These are phyloP conservation scores for Plodia interpunctella DNA, from an alignment of 1,140 invertebrate genomes.

Conservation along the genomic window DNA sequence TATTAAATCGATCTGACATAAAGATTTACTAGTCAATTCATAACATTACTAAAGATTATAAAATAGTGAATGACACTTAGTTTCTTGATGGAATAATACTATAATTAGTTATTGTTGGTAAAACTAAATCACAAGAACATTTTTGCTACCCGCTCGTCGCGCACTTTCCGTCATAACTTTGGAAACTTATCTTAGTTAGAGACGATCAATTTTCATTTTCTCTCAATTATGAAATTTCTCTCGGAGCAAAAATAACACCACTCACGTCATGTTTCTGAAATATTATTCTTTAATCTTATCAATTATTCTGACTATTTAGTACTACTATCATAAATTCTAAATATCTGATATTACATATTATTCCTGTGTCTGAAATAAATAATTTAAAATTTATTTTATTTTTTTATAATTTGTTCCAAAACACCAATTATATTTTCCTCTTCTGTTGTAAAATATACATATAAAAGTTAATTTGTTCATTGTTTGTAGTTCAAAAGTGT, in stretches of 20 bases:
- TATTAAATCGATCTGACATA: too few species aligned
- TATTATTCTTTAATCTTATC: not conserved
- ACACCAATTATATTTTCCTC: too few species aligned
- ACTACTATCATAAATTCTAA: too few species aligned
- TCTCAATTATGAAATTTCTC: constrained; percentile 55
- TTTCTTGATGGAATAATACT: constrained; percentile 50
- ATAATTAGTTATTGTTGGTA: constrained; percentile 43
- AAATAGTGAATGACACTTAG: constrained; percentile 16
- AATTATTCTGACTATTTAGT: not conserved
- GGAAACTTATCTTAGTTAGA: constrained; percentile 69
- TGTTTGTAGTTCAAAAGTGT: too few species aligned
- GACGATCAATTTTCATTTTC: constrained; percentile 73
- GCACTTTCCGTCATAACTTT: constrained; percentile 66
- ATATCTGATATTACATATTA: too few species aligned
- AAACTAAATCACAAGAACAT: constrained; percentile 45
- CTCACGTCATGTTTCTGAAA: not conserved
- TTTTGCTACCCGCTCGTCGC: constrained; percentile 44
- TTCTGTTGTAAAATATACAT: too few species aligned
- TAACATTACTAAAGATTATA: not conserved
- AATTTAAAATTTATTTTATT: too few species aligned
- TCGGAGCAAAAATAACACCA: constrained; percentile 20
- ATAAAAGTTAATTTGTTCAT: too few species aligned
- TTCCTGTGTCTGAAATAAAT: too few species aligned
- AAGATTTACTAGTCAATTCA: too few species aligned
- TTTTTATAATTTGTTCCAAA: too few species aligned